phyloP scores from a whole-genome alignment of 2,888 invertebrate species.

The Chymomyza fuscimana region DNA sequence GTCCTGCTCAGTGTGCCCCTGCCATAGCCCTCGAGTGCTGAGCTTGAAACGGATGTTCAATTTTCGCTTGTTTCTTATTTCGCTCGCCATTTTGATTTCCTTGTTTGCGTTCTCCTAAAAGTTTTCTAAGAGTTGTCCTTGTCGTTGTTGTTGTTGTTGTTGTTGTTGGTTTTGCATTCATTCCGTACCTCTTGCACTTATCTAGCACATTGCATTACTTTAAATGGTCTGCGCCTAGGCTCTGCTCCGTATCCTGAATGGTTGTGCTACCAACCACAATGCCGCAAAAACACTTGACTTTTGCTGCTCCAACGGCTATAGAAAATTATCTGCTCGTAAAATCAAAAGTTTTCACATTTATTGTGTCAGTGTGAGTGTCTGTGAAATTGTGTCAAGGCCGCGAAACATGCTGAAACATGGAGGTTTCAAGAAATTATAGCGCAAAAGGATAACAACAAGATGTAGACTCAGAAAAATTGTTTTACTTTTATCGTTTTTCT shows the following conservation, averaged over 20 bases:
- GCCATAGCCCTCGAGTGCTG: neutral
- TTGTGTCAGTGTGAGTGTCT: constrained; percentile 28
- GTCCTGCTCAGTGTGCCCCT: neutral
- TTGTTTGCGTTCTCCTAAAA: constrained; percentile 58
- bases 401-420: constrained; percentile 37
- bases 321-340: constrained; percentile 59
- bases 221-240: constrained; percentile 53
- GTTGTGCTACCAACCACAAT: neutral
- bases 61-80: constrained; percentile 70
- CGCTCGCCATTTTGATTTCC: constrained; percentile 69
- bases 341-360: constrained; percentile 67
- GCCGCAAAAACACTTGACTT: constrained; percentile 33
- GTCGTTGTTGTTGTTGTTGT: neutral
- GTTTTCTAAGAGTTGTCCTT: neutral
- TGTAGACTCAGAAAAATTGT: constrained; percentile 54
- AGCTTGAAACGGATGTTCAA: constrained; percentile 59
- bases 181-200: constrained; percentile 37
- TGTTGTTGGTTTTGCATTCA: constrained; percentile 39
- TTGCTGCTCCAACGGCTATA: constrained; percentile 35
- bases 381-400: constrained; percentile 64
- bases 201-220: constrained; percentile 63
- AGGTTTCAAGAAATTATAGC: constrained; percentile 66
- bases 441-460: constrained; percentile 57
- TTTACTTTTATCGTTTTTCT: constrained; percentile 57
- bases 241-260: neutral